Conservation (phyloP, 2,888 invertebrate genomes). For the Epinotia nisella region DNA sequence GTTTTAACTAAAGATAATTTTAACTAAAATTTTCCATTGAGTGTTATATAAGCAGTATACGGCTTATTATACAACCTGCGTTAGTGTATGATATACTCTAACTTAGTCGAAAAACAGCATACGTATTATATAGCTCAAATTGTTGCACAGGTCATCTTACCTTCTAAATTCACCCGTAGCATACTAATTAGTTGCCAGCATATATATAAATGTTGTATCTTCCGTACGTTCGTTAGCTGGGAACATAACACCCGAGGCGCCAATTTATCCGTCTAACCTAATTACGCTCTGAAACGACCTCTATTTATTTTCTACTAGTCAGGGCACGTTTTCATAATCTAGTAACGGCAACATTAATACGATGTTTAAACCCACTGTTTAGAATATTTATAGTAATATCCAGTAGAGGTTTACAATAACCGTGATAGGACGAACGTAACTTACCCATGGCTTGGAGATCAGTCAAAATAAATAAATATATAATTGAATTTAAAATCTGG, state of each 20-base stretch:
- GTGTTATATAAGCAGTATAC: too few relatives aligned
- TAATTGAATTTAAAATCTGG: too few relatives aligned
- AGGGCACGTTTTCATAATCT: conserved; percentile 28
- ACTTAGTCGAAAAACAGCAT: neutral
- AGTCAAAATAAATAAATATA: too few relatives aligned
- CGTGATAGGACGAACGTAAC: neutral
- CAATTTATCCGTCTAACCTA: conserved; percentile 70
- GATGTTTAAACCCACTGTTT: neutral
- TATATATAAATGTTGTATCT: conserved; percentile 47
- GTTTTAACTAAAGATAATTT: too few relatives aligned
- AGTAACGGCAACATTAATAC: neutral
- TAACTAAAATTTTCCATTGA: too few relatives aligned
- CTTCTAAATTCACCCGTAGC: conserved; percentile 43
- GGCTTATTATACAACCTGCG: too few relatives aligned
- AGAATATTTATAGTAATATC: neutral
- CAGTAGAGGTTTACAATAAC: neutral
- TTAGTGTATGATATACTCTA: neutral
- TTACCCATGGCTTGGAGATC: too few relatives aligned
- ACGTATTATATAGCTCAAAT: neutral
- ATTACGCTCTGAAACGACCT: conserved; percentile 65
- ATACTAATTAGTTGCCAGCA: conserved; percentile 45
- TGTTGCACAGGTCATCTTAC: conserved; percentile 34
- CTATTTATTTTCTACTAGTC: conserved; percentile 60
- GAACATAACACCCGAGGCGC: conserved; percentile 64
- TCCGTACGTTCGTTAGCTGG: conserved; percentile 58